Evolutionary conservation across 2,113 vertebrate genomes (phyloP), one percentile per base, ranked within the genome.

Genomic region (Acinonyx jubatus): DNA sequence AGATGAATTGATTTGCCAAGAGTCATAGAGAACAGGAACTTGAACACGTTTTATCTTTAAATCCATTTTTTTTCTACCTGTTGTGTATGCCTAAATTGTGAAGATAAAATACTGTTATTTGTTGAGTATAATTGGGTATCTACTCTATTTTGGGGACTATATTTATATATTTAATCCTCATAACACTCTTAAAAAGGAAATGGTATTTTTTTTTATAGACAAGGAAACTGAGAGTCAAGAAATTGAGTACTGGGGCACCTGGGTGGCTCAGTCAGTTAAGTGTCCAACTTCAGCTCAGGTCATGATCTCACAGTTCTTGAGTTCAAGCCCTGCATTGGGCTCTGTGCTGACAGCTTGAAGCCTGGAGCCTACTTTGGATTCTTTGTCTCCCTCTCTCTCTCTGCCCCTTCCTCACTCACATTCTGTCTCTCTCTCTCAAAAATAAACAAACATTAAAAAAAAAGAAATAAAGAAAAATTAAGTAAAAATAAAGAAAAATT

Each of bases 51-150:
- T 89, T 61, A 71, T 93, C 65, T 89, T 85, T 84, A 94, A 96
- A 85, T 89, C 23, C 38, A 61, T 84, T 84, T 84, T 71, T 71
- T 85, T 89, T 10, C 25, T 89, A 48, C 65, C 21, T 33, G 25
- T 95, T 97, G 80, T 48, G 79, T 90, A 76, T 92, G 16, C 19
- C 31, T 78, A 95, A 96, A 87, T 38, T 68, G 36, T 92, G 63
- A 87, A 93, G 83, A 94, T 66, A 74, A 94, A 94, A 38, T 76
- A 94, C 2, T 79, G 4, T 41, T 57, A 73, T 86, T 94, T 31
- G 41, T 41, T 88, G 69, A 91, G 2, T 71, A 89, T 87, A 93
- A 45, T 12, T 79, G 52, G 16, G n/a, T 82, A 81, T 76, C 48
- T 89, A 63, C 27, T 65, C 65, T 82, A 50, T 91, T 87, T 33